Percentiles rank a stretch among this genome's conserved stretches.
Conservation (phyloP, 2,888 invertebrate genomes). For the Cerceris rybyensis region DNA sequence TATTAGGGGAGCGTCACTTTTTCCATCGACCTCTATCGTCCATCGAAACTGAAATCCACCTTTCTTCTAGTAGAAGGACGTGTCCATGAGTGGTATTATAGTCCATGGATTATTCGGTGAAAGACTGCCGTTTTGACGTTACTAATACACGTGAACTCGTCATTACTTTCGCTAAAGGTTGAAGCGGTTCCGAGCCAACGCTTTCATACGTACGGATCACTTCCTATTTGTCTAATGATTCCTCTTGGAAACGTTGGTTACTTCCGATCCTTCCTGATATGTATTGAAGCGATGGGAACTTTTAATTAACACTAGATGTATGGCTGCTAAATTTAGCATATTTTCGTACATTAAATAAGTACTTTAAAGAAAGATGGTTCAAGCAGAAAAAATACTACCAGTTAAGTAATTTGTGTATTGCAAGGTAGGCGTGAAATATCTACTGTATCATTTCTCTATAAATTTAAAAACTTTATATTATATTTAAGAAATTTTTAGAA, state of each 20-base stretch:
- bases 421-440: no score
- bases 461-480: no score
- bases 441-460: no score
- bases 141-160: conserved; percentile 14
- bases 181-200: conserved; percentile 37
- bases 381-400: no score
- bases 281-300: not conserved
- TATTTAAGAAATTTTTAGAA: no score
- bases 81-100: conserved; percentile 20
- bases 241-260: conserved; percentile 22
- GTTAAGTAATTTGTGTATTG: no score
- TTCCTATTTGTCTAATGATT: conserved; percentile 55
- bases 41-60: conserved; percentile 68
- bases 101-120: conserved; percentile 58
- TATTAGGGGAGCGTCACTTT: conserved; percentile 63
- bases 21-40: conserved; percentile 68
- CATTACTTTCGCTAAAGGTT: conserved; percentile 65
- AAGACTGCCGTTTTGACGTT: conserved; percentile 49
- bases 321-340: no score
- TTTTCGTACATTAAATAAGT: no score
- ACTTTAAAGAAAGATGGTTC: no score
- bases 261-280: not conserved
- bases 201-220: conserved; percentile 50
- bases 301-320: no score
- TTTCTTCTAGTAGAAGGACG: conserved; percentile 60